These are phyloP conservation scores for Trileptium ribeirensis DNA, from an alignment of 2,888 invertebrate species.

Conservation along the genomic window DNA sequence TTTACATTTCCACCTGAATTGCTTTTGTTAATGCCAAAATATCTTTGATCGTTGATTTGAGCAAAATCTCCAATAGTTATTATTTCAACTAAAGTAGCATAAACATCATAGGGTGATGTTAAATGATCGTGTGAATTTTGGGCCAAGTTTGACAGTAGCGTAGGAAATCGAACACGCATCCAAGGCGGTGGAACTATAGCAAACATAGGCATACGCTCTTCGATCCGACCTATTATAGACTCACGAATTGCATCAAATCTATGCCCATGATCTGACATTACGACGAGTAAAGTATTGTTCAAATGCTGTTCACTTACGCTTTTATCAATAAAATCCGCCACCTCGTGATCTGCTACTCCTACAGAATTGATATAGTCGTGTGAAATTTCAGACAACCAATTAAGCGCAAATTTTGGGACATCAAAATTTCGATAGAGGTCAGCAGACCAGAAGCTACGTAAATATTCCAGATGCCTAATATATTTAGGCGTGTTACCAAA, in stretches of 20 bases:
- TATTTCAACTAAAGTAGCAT: constrained; percentile 40
- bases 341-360: constrained; percentile 51
- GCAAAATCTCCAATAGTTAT: constrained; percentile 7
- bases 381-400: constrained; percentile 53
- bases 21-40: no score
- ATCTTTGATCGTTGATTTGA: background rate
- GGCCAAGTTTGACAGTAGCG: constrained; percentile 1
- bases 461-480: constrained; percentile 45
- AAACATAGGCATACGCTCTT: constrained; percentile 47
- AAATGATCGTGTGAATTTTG: constrained; percentile 6
- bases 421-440: constrained; percentile 20
- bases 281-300: constrained; percentile 41
- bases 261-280: constrained; percentile 54
- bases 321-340: constrained; percentile 48
- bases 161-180: background rate
- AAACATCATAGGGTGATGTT: constrained; percentile 38
- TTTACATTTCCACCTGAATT: no score
- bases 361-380: constrained; percentile 54
- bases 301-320: constrained; percentile 21
- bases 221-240: constrained; percentile 44
- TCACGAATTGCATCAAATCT: constrained; percentile 53
- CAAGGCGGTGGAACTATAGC: constrained; percentile 40
- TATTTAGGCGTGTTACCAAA: constrained; percentile 45
- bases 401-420: constrained; percentile 47
- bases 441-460: constrained; percentile 47